These are phyloP conservation scores for Tineola bisselliella DNA, from an alignment of 2,888 invertebrate species.

Conservation along the genomic window DNA sequence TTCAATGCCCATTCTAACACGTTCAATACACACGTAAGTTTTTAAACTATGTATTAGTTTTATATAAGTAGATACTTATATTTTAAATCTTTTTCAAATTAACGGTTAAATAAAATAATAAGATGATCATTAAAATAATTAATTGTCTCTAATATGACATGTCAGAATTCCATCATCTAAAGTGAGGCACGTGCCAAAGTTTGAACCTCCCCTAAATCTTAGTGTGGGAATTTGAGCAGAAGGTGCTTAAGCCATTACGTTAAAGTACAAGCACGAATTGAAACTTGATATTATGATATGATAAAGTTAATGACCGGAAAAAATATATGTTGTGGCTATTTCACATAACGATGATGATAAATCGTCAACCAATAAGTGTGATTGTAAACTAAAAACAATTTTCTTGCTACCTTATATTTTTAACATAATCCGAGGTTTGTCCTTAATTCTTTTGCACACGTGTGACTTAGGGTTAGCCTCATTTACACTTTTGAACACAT, in stretches of 20 bases:
- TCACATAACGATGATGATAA: neutral
- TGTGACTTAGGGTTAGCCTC: neutral
- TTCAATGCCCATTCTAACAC: too few relatives aligned
- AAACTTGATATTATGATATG: conserved; percentile 6
- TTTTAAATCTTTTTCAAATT: too few relatives aligned
- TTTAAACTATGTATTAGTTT: too few relatives aligned
- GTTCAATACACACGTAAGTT: too few relatives aligned
- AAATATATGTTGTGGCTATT: neutral
- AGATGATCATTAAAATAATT: neutral
- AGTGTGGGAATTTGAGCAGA: neutral
- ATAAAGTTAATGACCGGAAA: conserved; percentile 10
- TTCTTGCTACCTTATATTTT: too few relatives aligned
- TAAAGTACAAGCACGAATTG: neutral
- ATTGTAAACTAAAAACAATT: too few relatives aligned
- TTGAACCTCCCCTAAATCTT: conserved; percentile 3
- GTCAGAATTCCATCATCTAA: neutral
- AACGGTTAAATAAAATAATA: too few relatives aligned
- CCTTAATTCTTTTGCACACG: neutral
- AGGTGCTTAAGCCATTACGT: conserved; percentile 4
- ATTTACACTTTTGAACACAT: neutral
- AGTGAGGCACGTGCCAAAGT: neutral
- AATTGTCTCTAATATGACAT: neutral
- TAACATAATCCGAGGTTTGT: neutral
- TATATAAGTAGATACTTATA: too few relatives aligned
- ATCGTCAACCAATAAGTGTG: neutral